Conservation (phyloP, 2,888 invertebrate species). For the Chaetoderma sp. region DNA sequence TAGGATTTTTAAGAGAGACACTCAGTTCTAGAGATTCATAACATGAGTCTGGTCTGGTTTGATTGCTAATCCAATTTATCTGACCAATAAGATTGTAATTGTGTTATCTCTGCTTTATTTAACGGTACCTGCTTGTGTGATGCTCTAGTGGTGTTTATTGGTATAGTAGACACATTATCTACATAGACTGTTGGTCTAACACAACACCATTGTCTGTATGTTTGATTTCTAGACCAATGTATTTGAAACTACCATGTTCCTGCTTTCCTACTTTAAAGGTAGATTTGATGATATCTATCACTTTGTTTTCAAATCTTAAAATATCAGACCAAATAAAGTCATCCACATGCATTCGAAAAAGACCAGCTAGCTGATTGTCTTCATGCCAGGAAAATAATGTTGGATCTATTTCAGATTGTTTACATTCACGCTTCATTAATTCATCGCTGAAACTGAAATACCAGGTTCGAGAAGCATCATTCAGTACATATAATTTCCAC, state of each 20-base stretch:
- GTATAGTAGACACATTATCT: background rate
- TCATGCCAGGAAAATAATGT: slow-evolving; percentile 33
- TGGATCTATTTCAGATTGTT: slow-evolving; percentile 29
- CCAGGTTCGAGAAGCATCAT: slow-evolving; percentile 18
- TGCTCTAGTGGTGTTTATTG: background rate
- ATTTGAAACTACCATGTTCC: background rate
- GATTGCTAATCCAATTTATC: background rate
- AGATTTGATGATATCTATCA: slow-evolving; percentile 17
- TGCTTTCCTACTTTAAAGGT: slow-evolving; percentile 17
- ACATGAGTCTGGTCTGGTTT: slow-evolving; percentile 1
- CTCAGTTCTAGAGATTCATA: background rate
- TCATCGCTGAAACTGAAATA: slow-evolving; percentile 28
- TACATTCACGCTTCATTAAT: slow-evolving; percentile 12
- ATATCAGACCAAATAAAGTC: slow-evolving; percentile 33
- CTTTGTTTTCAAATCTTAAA: slow-evolving; percentile 20
- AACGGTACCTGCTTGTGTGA: background rate
- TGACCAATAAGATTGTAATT: background rate
- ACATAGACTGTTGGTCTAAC: background rate
- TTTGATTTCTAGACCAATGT: background rate
- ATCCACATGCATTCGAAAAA: slow-evolving; percentile 34
- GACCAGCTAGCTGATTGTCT: slow-evolving; percentile 12
- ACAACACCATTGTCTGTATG: background rate
- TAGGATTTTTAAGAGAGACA: background rate
- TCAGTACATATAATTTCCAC: slow-evolving; percentile 23
- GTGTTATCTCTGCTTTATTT: background rate